Evolutionary conservation across 2,888 invertebrate species (phyloP), one percentile per base, ranked within the genome.

Genomic region (Hybos culiciformis): DNA sequence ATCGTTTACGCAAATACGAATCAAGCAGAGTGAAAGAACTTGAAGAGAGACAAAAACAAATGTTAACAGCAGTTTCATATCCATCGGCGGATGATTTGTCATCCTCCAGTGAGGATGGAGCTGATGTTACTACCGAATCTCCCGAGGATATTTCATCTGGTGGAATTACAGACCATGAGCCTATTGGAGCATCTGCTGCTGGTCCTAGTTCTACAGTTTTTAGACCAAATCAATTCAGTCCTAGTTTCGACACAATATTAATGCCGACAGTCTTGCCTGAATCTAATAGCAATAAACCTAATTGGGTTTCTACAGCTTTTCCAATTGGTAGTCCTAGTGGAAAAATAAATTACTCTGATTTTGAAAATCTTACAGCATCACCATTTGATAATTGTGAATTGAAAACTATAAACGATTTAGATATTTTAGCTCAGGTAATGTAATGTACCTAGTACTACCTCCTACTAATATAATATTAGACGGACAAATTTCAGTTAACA

Each of bases 381-480:
- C 92, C 92, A 1, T 93, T 93, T 68, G 92, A 93, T 69, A 88
- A 85, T 68, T 80, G 90, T 66, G 91, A 88, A 67, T 64, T 93
- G 41, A 88, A 91, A 66, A 86, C 88, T 33, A 83, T 93, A 46
- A 91, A 93, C 68, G 91, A 92, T 59, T 78, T 91, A 74, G 90
- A 88, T 64, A 79, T 87, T 60, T 68, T 93, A 49, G 90, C 90
- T 12, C 82, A 86, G 65, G 86, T 90, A 37, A 60, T 79, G 63
- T n/a, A n/a, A n/a, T n/a, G n/a, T n/a, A n/a, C n/a, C n/a, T n/a
- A n/a, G n/a, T n/a, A n/a, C n/a, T n/a, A n/a, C n/a, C n/a, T n/a
- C n/a, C n/a, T n/a, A n/a, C n/a, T n/a, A 31, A 31, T 9, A 31
- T 31, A 31, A 24, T 8, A 24, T 24, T 24, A 24, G 24, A 31